Evolutionary conservation across 2,888 invertebrate species (phyloP).

Genomic region (Elegia similella): DNA sequence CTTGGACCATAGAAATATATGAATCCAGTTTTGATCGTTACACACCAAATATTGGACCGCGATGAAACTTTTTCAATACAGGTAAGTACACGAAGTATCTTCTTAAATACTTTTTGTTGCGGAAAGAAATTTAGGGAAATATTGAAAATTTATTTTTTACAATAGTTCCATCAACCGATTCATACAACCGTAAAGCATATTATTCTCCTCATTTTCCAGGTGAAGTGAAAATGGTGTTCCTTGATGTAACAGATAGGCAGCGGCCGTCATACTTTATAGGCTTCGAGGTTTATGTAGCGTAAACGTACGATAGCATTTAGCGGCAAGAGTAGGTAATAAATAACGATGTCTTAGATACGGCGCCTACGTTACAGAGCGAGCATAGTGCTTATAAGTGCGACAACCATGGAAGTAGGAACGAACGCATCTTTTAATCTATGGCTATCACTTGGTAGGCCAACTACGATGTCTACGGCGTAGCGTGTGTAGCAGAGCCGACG

Average conservation of each 20-base stretch:
- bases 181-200: too few species aligned
- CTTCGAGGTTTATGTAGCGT: not conserved
- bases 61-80: not conserved
- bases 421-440: too few species aligned
- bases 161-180: too few species aligned
- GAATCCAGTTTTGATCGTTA: not conserved
- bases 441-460: too few species aligned
- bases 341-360: not conserved
- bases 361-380: not conserved
- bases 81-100: not conserved
- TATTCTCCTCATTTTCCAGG: too few species aligned
- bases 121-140: too few species aligned
- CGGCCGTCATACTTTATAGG: not conserved
- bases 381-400: too few species aligned
- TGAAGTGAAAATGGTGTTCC: not conserved
- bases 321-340: not conserved
- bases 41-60: not conserved
- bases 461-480: too few species aligned
- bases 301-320: not conserved
- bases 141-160: too few species aligned
- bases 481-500: not conserved
- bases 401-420: too few species aligned
- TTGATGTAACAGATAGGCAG: not conserved
- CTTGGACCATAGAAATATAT: too few species aligned
- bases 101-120: too few species aligned